These are phyloP conservation scores for Tichodroma muraria DNA, from an alignment of 2,113 vertebrate genomes.

Conservation along the genomic window DNA sequence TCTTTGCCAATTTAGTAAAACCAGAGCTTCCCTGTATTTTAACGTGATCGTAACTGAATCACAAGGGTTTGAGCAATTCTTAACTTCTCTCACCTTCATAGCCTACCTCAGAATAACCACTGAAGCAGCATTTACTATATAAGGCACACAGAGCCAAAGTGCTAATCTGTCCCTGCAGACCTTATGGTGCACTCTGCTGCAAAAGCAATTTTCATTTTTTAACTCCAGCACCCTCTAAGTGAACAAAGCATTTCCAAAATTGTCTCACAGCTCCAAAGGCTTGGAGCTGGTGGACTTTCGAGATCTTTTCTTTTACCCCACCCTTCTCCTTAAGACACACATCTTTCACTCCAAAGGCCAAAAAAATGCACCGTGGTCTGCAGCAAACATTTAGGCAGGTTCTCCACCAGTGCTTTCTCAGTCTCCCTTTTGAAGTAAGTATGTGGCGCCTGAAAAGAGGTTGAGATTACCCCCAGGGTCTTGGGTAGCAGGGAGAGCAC, in stretches of 20 bases:
- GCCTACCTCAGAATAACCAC: constrained; percentile 25
- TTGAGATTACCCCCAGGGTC: no score
- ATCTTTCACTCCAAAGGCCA: background rate
- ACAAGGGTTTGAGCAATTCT: background rate
- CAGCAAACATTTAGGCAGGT: background rate
- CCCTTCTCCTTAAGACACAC: background rate
- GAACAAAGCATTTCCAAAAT: constrained; percentile 18
- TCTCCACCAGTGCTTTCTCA: background rate
- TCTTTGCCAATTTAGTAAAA: constrained; percentile 32
- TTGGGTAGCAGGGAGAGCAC: background rate
- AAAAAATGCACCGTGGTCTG: background rate
- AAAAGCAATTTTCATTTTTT: constrained; percentile 61
- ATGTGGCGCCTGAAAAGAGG: background rate
- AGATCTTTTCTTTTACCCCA: background rate
- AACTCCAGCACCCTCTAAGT: constrained; percentile 41
- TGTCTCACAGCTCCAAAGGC: background rate
- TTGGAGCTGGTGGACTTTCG: background rate
- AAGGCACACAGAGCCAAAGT: constrained; percentile 26
- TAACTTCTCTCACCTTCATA: constrained; percentile 45
- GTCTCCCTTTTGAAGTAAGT: background rate
- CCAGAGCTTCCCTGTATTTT: background rate
- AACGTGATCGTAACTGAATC: background rate
- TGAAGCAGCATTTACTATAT: constrained; percentile 41
- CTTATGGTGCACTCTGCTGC: constrained; percentile 33
- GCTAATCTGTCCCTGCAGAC: constrained; percentile 61